Conservation (phyloP, 1,140 invertebrate genomes). For the Uloborus diversus region DNA sequence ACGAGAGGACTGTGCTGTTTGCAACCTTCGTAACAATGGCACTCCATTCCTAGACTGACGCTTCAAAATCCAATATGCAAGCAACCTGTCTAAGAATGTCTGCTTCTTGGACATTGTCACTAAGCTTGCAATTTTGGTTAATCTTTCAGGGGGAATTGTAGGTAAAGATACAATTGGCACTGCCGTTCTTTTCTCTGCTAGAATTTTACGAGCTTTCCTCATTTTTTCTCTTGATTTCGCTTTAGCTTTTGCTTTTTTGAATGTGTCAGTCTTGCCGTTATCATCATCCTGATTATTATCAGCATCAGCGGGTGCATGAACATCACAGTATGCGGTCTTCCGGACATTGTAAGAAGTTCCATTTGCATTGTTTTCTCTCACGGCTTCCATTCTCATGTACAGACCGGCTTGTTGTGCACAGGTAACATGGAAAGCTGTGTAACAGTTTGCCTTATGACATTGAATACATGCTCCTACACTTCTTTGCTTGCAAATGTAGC, state of each 20-base stretch:
- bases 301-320: slow-evolving; percentile 86
- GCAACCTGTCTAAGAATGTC: slow-evolving; percentile 86
- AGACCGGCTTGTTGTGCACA: slow-evolving; percentile 97
- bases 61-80: slow-evolving; percentile 93
- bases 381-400: slow-evolving; percentile 95
- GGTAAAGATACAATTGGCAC: slow-evolving; percentile 93
- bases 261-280: slow-evolving; percentile 62
- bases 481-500: slow-evolving; percentile 95
- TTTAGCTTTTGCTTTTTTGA: slow-evolving; percentile 67
- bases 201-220: slow-evolving; percentile 79
- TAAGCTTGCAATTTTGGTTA: slow-evolving; percentile 82
- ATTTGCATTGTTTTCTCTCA: slow-evolving; percentile 76
- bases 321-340: slow-evolving; percentile 95
- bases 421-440: slow-evolving; percentile 97
- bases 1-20: slow-evolving; percentile 70
- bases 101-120: slow-evolving; percentile 79
- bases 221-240: slow-evolving; percentile 74
- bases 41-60: slow-evolving; percentile 96
- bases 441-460: slow-evolving; percentile 96
- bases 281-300: slow-evolving; percentile 59
- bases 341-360: slow-evolving; percentile 75
- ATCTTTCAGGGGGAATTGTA: slow-evolving; percentile 87
- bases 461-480: slow-evolving; percentile 97
- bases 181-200: slow-evolving; percentile 86
- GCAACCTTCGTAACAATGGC: slow-evolving; percentile 85